phyloP scores from a whole-genome alignment of 2,888 invertebrate genomes.

The Helleia helle region DNA sequence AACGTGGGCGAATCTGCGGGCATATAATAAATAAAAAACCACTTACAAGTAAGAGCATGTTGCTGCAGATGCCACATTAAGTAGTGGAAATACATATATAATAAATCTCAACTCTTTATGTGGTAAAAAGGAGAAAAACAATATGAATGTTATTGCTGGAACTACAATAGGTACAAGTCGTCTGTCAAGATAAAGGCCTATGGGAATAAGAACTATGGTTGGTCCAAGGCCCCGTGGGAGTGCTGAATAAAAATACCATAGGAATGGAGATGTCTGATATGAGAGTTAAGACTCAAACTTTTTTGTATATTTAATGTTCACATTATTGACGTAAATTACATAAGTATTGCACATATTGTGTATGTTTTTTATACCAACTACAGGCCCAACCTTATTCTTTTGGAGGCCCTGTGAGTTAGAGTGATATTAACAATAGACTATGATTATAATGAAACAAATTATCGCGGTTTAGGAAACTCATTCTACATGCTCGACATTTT shows the following conservation, averaged over 20 bases:
- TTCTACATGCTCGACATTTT: no score
- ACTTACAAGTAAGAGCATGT: conserved; percentile 92
- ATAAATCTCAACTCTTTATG: conserved; percentile 99
- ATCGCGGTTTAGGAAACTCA: no score
- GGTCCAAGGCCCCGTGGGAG: conserved; percentile 92
- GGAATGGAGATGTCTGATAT: conserved; percentile 88
- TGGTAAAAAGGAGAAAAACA: conserved; percentile 94
- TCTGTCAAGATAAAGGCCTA: conserved; percentile 82
- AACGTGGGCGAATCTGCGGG: no score
- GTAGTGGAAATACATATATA: conserved; percentile 95
- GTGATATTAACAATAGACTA: no score
- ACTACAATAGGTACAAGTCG: conserved; percentile 79
- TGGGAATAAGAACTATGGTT: conserved; percentile 84
- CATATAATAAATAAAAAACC: no score
- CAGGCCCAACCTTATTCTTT: no score
- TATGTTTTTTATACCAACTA: no score
- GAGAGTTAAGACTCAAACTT: conserved; percentile 8
- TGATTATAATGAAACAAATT: no score
- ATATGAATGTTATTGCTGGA: conserved; percentile 85
- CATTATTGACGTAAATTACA: no score
- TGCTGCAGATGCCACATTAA: conserved; percentile 91
- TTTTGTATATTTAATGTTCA: no score
- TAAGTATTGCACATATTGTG: no score
- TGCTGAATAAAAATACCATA: conserved; percentile 99
- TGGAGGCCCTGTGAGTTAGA: no score